These are phyloP conservation scores for Ammodytes dubius DNA, from an alignment of 2,113 vertebrate genomes.

Conservation along the genomic window DNA sequence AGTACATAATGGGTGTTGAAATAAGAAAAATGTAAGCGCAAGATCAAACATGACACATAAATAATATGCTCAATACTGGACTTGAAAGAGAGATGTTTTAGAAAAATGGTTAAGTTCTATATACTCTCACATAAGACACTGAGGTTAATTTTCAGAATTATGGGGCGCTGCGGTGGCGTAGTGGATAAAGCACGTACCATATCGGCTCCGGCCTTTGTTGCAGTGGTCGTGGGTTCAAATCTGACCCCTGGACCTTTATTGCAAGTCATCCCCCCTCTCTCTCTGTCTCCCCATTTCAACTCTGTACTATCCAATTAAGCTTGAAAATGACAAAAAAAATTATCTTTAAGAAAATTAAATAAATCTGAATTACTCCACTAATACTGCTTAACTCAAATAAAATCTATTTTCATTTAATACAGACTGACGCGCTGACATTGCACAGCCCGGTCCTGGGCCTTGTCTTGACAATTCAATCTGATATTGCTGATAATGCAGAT, in stretches of 20 bases:
- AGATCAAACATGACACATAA: conserved; percentile 44
- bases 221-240: too few relatives aligned
- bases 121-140: neutral
- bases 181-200: too few relatives aligned
- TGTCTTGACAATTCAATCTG: neutral
- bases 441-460: neutral
- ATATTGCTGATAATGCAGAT: neutral
- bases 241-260: too few relatives aligned
- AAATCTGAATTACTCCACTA: conserved; percentile 3
- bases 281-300: too few relatives aligned
- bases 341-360: too few relatives aligned
- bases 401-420: neutral
- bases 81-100: neutral
- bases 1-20: conserved; percentile 37
- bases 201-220: too few relatives aligned
- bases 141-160: too few relatives aligned
- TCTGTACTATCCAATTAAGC: neutral
- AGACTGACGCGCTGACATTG: conserved; percentile 17
- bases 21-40: neutral
- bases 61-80: neutral
- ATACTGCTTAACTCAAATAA: conserved; percentile 1
- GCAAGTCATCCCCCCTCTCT: too few relatives aligned
- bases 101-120: conserved; percentile 2
- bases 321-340: too few relatives aligned
- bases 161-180: too few relatives aligned